These are phyloP conservation scores for Philantomba maxwellii DNA, from an alignment of 2,113 vertebrate species.

Conservation along the genomic window DNA sequence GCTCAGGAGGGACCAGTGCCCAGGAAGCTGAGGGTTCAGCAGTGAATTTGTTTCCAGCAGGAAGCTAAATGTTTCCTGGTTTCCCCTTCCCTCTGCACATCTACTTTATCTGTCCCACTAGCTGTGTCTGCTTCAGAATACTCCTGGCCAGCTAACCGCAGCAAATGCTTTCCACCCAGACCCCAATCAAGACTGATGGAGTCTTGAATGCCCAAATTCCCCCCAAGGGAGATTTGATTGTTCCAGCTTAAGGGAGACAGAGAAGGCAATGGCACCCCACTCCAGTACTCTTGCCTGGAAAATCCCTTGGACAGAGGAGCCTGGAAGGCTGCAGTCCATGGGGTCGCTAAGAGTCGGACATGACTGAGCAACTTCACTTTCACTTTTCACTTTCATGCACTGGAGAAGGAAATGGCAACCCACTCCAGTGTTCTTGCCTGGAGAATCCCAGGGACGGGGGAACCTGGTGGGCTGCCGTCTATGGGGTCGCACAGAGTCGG, in stretches of 20 bases:
- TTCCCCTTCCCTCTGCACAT: not conserved
- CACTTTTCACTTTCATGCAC: too few relatives aligned
- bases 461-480: too few relatives aligned
- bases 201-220: not conserved
- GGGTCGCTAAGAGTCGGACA: rapidly evolving
- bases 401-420: too few relatives aligned
- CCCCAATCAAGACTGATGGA: not conserved
- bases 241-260: not conserved
- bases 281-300: too few relatives aligned
- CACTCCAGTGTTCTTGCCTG: too few relatives aligned
- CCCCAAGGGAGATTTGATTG: not conserved
- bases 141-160: not conserved
- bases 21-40: not conserved
- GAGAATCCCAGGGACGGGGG: too few relatives aligned
- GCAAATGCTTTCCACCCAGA: not conserved
- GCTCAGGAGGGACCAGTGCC: not conserved
- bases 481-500: too few relatives aligned
- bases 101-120: not conserved
- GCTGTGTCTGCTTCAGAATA: not conserved
- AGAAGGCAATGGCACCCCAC: too few relatives aligned
- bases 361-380: too few relatives aligned
- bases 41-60: not conserved
- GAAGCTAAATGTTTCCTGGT: not conserved
- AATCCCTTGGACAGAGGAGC: too few relatives aligned
- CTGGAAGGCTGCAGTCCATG: too few relatives aligned